Evolutionary conservation across 2,113 vertebrate genomes (phyloP), one percentile per base, ranked within the genome.

Genomic region (Alligator mississippiensis): DNA sequence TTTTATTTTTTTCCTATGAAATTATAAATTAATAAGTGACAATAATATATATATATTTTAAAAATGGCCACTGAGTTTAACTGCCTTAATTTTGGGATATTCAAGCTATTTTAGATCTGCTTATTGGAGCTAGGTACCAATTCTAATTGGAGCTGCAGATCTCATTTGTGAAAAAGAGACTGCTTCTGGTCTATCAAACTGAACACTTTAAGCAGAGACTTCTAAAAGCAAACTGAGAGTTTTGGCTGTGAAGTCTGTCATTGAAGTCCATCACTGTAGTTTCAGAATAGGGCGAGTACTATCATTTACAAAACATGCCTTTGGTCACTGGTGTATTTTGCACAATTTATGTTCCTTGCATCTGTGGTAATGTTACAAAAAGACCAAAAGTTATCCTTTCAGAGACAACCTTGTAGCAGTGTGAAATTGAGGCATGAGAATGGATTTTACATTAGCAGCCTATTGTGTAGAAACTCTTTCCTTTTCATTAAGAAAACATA

Each of bases 381-480:
- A 87, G 60, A 77, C 54, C 62, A 86, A 80, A 28, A 85, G 64
- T 77, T 87, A 81, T 87, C 54, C 66, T 94, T 97, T 57, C 57
- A 88, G 79, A 87, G 84, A 84, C 55, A 90, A 83, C 89, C 81
- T 68, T 93, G 94, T 94, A 90, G 84, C 89, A 82, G 70, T 93
- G 94, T 94, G 88, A 90, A 84, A 22, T 70, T 72, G 70, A 85
- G 91, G 76, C 77, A 90, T 62, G 88, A 84, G 81, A 96, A 95
- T 85, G 18, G 89, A 97, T 97, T 98, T 97, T 96, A 92, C 91
- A 97, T 97, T 88, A 96, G 84, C 66, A 91, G 54, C 30, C 94
- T 76, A 80, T 96, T 93, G 80, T 94, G 61, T 58, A 96, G 93
- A 95, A 95, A 96, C 92, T 80, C 60, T 93, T 96, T 96, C 95